Evolutionary conservation across 2,888 invertebrate genomes (phyloP), one percentile per base, ranked within the genome.

Genomic region (Melanostoma scalare): DNA sequence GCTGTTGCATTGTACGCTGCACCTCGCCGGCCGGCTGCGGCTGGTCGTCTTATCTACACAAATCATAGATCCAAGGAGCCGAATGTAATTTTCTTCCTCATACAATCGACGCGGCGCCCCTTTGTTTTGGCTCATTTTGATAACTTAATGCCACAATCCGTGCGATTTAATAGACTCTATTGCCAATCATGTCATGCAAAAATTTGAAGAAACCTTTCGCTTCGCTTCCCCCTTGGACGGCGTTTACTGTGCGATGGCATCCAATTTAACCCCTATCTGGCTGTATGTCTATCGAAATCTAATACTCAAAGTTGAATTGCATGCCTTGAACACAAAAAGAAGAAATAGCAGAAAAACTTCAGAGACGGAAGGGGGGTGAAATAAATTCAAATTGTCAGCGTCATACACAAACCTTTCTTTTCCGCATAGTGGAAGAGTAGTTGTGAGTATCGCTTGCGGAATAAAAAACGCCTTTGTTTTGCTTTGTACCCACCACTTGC

Each of bases 21-120:
- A 6, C 38, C 0, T 6, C 5, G 20, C 20, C n/a, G 3, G 31
- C 36, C 6, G 10, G n/a, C 20, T 20, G 20, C 20, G 20, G 4
- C 10, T 46, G 35, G 46, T 60, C 46, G 56, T 36, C 44, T 48
- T 36, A 42, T 63, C n/a, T 9, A n/a, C 69, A 76, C 81, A 76
- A 76, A 72, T 67, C 76, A 72, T 55, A 82, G 68, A 82, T 82
- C 82, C 77, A 77, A 82, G 35, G 63, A 82, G 82, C 82, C 77
- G 82, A 82, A 77, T 63, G 53, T 69, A 77, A 73, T 76, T 82
- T 82, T 65, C 65, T 53, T 42, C 44, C 44, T 20, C 20, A 50
- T 35, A n/a, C 30, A 50, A 10, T 48, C 10, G 3, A 2, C 35
- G 33, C 60, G 35, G 35, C 31, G 20, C 48, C 40, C 20, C 33